Percentiles rank a stretch among this genome's conserved stretches.
Conservation (phyloP, 2,888 invertebrate genomes). For the Protophormia terraenovae region DNA sequence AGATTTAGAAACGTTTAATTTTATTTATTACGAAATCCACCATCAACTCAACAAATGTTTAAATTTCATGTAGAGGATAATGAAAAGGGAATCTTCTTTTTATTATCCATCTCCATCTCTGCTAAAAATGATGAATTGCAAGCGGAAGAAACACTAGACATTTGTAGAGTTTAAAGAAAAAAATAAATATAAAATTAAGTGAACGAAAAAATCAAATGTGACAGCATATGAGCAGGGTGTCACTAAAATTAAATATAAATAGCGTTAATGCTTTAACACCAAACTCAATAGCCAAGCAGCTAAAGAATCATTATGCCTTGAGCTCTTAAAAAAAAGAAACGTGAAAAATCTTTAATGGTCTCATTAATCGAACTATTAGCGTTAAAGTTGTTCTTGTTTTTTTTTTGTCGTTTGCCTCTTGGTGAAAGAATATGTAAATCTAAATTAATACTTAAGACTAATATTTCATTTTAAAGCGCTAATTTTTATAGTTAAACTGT, state of each 20-base stretch:
- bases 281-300: neutral
- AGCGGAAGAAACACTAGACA: conserved; percentile 76
- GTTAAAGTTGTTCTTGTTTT: conserved; percentile 33
- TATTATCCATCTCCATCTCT: conserved; percentile 50
- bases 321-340: neutral
- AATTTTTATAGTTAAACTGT: conserved; percentile 77
- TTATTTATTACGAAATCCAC: neutral
- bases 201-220: conserved; percentile 59
- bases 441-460: conserved; percentile 16
- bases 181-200: conserved; percentile 4
- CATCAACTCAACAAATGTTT: neutral
- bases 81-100: neutral
- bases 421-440: conserved; percentile 6
- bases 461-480: conserved; percentile 42
- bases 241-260: conserved; percentile 25
- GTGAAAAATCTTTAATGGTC: conserved; percentile 37
- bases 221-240: conserved; percentile 68
- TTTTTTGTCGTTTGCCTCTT: neutral
- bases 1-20: no score
- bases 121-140: conserved; percentile 79
- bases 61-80: neutral
- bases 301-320: neutral
- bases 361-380: conserved; percentile 70
- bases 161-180: conserved; percentile 59
- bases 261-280: conserved; percentile 23